Evolutionary conservation across 92 coral and sea anemone genomes (phyloP).

Genomic region (Zoanthus gigantus): DNA sequence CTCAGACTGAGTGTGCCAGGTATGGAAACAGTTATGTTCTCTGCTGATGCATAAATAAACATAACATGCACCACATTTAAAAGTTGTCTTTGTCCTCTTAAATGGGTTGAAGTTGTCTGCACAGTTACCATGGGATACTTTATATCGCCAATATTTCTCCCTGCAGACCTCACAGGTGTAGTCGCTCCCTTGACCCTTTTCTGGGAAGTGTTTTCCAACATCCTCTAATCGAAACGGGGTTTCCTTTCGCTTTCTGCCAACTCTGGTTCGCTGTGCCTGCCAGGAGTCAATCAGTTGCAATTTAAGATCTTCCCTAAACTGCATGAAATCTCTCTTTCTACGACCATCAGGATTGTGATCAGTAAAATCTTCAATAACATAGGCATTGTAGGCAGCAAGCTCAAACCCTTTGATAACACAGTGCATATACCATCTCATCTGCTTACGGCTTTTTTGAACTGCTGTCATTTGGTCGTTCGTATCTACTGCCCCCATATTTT

Average conservation of each 20-base stretch:
- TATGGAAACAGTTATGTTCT: conserved; percentile 57
- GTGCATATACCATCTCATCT: conserved; percentile 63
- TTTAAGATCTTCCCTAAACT: conserved; percentile 52
- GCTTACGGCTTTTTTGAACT: conserved; percentile 22
- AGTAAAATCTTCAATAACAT: conserved; percentile 30
- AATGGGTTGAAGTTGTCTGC: conserved; percentile 39
- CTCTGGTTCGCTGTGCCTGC: conserved; percentile 46
- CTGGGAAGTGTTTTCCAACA: conserved; percentile 58
- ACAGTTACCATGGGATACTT: conserved; percentile 39
- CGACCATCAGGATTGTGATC: conserved; percentile 35
- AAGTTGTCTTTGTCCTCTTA: conserved; percentile 56
- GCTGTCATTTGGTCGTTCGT: conserved; percentile 51
- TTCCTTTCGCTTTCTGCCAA: conserved; percentile 56
- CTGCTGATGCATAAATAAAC: conserved; percentile 60
- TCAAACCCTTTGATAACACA: conserved; percentile 30
- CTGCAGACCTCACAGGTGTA: conserved; percentile 65
- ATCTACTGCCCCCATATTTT: conserved; percentile 66
- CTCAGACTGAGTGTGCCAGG: conserved; percentile 62
- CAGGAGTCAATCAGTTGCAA: conserved; percentile 46
- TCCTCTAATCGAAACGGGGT: conserved; percentile 38
- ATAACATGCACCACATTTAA: conserved; percentile 53
- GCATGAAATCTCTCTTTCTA: conserved; percentile 49
- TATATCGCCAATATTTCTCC: conserved; percentile 49
- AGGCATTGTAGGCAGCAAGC: conserved; percentile 42
- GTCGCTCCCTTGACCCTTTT: conserved; percentile 52